Base-by-base conservation (phyloP, 2,113 vertebrate species). In the Pelodiscus sinensis region DNA sequence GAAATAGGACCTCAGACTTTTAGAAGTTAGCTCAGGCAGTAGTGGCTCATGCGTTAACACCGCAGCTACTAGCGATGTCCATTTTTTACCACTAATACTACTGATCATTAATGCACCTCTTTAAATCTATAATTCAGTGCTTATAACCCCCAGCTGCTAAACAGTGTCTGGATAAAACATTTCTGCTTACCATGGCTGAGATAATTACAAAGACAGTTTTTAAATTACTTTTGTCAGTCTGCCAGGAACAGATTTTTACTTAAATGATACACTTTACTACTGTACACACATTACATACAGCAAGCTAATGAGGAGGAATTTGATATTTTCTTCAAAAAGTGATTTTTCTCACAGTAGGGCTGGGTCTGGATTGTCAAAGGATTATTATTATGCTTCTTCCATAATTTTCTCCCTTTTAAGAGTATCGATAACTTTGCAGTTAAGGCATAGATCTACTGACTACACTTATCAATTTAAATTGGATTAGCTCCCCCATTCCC, bases 211-310 rank as follows among this genome's bases (percentile, higher is more conserved):
- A 93, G 88, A 50, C 68, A 87, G 38, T 9, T 91, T 94, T n/a
- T 83, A 90, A 91, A 85, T 94, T 95, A 82, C 51, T 86, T 90
- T 91, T 92, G 81, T 89, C 68, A 83, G 1, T 87, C 92, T 93
- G 31, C 68, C 90, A 96, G 68, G 35, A 94, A 96, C 82, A 92
- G 75, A 90, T 92, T 96, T 96, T 92, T 95, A 85, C 84, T 94
- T 91, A 96, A 95, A 93, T 90, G 1, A 86, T 87, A 85, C 14
- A 62, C 11, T 96, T 95, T 93, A 77, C 56, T 89, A 79, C 9
- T 91, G 60, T 95, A 93, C 24, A 87, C 55, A 95, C 68, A 71
- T 90, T 71, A 84, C 38, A 90, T 5, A 54, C 85, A 93, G 51
- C 3, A 82, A 78, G 11, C 12, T 96, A 90, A 95, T 79, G 78